Evolutionary conservation across 1,140 invertebrate species (phyloP), one percentile per base, ranked within the genome.

Genomic region (Trichonephila clavata): DNA sequence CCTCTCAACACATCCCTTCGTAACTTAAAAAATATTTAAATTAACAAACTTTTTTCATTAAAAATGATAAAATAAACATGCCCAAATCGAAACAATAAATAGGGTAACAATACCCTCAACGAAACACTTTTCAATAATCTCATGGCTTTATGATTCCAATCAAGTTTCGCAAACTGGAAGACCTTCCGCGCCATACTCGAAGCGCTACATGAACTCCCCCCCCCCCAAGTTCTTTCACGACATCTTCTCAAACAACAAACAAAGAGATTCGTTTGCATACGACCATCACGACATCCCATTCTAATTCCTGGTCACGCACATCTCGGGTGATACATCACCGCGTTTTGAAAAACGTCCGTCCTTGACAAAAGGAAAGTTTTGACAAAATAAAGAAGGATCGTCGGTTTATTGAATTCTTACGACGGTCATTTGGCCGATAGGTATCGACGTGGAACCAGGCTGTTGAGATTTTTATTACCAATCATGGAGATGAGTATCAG

Each of bases 381-480:
- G 71, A 77, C 24, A 77, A 77, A 39, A 77, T 27, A 68, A 68
- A 68, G n/a, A 24, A 65, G 24, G 27, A 24, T 2, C 3, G 27
- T 77, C 32, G 27, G n/a, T 77, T 77, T 77, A 77, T 77, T 77
- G 27, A 77, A 77, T 77, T 77, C 27, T 32, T 32, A 18, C 24
- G 16, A 27, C 2, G 71, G 71, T 32, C 27, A 77, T 68, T 32
- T 18, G 27, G 27, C 14, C 10, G 71, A 32, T 77, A 27, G 27
- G 27, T 32, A 77, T 32, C 14, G 32, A 39, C 27, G 14, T 77
- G 27, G 27, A 77, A 39, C 71, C 16, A 39, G 18, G 7, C 27
- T 14, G 21, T 63, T 16, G 6, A 18, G 18, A 18, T 39, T 63
- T 39, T 63, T 18, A 21, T 18, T 63, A 21, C 61, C 61, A 39